Evolutionary conservation across 2,888 invertebrate species (phyloP).

Genomic region (Mythimna impura): DNA sequence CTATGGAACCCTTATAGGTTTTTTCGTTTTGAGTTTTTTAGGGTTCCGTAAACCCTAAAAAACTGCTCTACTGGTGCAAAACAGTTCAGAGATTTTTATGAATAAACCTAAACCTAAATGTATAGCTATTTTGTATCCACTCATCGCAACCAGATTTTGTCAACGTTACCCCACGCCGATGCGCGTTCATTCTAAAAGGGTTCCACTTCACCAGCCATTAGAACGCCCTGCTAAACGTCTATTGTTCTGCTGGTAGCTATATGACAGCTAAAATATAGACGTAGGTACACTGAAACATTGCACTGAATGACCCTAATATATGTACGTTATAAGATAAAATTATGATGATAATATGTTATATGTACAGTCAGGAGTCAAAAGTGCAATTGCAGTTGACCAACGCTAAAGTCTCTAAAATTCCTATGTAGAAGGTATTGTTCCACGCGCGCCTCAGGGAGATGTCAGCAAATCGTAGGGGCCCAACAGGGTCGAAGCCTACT

Average conservation of each 20-base stretch:
- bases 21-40: too few species aligned
- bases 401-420: not conserved
- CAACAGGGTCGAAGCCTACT: too few species aligned
- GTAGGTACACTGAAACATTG: not conserved
- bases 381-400: too few species aligned
- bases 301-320: not conserved
- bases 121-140: not conserved
- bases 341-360: not conserved
- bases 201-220: constrained; percentile 47
- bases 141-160: constrained; percentile 26
- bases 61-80: not conserved
- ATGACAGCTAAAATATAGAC: constrained; percentile 4
- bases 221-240: constrained; percentile 23
- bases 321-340: not conserved
- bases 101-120: not conserved
- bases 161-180: constrained; percentile 10
- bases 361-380: too few species aligned
- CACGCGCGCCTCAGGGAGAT: too few species aligned
- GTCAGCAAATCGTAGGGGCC: too few species aligned
- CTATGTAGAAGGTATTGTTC: not conserved
- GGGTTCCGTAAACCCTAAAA: too few species aligned
- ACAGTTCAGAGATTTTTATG: not conserved
- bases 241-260: constrained; percentile 34
- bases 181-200: constrained; percentile 41
- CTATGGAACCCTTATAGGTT: too few species aligned